These are phyloP conservation scores for Oreochromis grahami DNA, from an alignment of 2,797 vertebrate genomes.

Conservation along the genomic window DNA sequence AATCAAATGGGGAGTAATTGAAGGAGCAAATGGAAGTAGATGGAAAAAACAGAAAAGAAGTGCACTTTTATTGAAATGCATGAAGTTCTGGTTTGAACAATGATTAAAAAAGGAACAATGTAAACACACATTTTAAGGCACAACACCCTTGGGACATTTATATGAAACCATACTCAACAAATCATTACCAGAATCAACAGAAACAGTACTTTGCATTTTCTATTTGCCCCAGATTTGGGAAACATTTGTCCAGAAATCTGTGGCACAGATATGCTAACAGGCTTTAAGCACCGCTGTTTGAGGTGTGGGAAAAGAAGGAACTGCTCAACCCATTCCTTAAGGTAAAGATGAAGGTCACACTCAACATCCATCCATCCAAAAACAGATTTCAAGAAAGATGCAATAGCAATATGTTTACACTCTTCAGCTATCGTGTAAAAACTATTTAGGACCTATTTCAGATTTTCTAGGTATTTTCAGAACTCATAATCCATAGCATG, in stretches of 20 bases:
- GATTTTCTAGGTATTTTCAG: not conserved
- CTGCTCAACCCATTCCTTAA: not conserved
- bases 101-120: slow-evolving; percentile 1
- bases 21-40: not conserved
- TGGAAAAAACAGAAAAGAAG: slow-evolving; percentile 3
- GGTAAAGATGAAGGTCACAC: not conserved
- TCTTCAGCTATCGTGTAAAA: not conserved
- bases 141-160: not conserved
- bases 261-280: slow-evolving; percentile 6
- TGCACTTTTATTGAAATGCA: not conserved
- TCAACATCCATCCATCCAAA: not conserved
- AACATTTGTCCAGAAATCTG: not conserved
- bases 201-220: slow-evolving; percentile 36
- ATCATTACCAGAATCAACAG: slow-evolving; percentile 1
- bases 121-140: slow-evolving; percentile 32
- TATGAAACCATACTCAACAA: slow-evolving; percentile 2
- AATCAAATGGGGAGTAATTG: not conserved
- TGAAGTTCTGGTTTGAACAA: slow-evolving; percentile 20
- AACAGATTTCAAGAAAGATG: not conserved
- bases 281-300: not conserved
- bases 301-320: not conserved
- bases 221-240: not conserved
- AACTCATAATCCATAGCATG: not conserved
- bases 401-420: not conserved
- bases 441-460: not conserved